phyloP scores from a whole-genome alignment of 2,113 vertebrate species.

The Okapia johnstoni region DNA sequence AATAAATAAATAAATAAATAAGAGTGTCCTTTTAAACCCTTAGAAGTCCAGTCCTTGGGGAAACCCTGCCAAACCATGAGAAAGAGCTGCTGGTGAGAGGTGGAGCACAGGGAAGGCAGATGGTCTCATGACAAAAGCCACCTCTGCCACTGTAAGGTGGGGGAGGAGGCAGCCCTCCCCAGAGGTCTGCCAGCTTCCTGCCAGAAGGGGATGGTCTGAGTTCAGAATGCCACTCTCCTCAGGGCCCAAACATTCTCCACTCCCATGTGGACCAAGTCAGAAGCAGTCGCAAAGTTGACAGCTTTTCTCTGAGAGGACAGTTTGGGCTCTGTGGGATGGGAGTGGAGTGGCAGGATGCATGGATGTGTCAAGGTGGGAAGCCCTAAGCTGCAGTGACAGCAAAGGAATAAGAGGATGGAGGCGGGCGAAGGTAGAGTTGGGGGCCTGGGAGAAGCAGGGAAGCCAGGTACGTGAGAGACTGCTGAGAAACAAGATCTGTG shows the following conservation, averaged over 20 bases:
- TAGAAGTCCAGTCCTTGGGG: neutral
- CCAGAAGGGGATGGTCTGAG: conserved; percentile 22
- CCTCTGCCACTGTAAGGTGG: neutral
- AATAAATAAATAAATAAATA: neutral
- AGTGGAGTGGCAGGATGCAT: neutral
- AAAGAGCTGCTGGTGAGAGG: conserved; percentile 24
- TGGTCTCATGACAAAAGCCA: neutral
- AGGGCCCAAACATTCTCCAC: neutral
- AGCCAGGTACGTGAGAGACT: neutral
- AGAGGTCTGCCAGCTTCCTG: conserved; percentile 20
- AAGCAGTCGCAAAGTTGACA: neutral
- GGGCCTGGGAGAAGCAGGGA: neutral
- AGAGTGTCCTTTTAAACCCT: neutral
- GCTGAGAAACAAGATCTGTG: neutral
- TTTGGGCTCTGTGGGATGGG: neutral
- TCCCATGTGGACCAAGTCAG: neutral
- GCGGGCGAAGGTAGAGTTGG: neutral
- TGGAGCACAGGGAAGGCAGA: conserved; percentile 23
- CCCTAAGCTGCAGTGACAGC: neutral
- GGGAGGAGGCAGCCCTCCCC: neutral
- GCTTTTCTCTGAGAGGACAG: neutral
- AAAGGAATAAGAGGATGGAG: neutral
- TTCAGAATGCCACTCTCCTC: neutral
- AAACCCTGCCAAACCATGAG: conserved; percentile 12
- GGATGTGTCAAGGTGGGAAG: neutral